phyloP scores from a whole-genome alignment of 1,140 invertebrate genomes.

The Hypothenemus hampei region DNA sequence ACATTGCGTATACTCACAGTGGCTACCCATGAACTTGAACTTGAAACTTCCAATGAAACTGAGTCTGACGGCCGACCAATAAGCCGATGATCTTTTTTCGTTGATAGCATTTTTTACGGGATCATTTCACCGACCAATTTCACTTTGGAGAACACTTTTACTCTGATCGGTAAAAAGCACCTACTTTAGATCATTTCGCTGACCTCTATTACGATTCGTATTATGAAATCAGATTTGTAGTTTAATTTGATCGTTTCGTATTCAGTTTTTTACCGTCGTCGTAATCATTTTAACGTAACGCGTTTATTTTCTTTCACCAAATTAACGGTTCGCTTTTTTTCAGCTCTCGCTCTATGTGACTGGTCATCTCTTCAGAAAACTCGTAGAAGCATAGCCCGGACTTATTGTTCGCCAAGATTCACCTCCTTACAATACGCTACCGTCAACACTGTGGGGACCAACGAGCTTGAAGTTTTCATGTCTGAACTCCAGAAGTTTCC shows the following conservation, averaged over 20 bases:
- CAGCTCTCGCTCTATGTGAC: slow-evolving; percentile 49
- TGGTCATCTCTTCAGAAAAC: slow-evolving; percentile 78
- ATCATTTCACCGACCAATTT: slow-evolving; percentile 24
- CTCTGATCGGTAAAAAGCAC: slow-evolving; percentile 24
- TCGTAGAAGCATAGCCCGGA: slow-evolving; percentile 68
- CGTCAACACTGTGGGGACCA: slow-evolving; percentile 59
- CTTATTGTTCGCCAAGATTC: slow-evolving; percentile 70
- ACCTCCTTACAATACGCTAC: slow-evolving; percentile 64
- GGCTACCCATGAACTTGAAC: slow-evolving; percentile 46
- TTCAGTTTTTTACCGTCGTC: not conserved
- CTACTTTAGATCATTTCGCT: slow-evolving; percentile 18
- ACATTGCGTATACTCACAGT: slow-evolving; percentile 36
- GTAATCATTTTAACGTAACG: not conserved
- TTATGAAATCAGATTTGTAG: slow-evolving; percentile 21
- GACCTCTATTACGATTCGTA: slow-evolving; percentile 22
- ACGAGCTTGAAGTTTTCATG: slow-evolving; percentile 57
- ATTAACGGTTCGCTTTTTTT: slow-evolving; percentile 19
- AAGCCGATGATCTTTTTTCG: slow-evolving; percentile 16
- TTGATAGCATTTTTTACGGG: slow-evolving; percentile 24
- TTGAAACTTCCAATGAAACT: slow-evolving; percentile 44
- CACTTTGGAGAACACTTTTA: slow-evolving; percentile 24
- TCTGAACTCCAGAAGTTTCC: slow-evolving; percentile 48
- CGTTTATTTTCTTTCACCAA: not conserved
- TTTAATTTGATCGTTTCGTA: slow-evolving; percentile 9
- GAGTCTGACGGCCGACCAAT: slow-evolving; percentile 34